phyloP scores from a whole-genome alignment of 2,888 invertebrate species.

The Graphium colonna region DNA sequence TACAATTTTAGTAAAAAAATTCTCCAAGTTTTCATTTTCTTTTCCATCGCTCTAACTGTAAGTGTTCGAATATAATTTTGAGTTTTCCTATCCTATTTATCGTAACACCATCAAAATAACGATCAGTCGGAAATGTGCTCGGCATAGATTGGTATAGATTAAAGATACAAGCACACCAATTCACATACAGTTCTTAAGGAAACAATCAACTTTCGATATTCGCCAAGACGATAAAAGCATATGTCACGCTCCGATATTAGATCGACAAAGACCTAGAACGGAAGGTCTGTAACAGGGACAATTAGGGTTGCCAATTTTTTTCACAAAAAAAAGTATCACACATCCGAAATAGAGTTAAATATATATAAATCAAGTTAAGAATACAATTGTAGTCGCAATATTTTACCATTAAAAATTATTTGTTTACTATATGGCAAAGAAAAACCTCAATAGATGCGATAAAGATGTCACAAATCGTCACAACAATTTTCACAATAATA shows the following conservation, averaged over 20 bases:
- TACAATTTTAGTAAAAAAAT: constrained; percentile 9
- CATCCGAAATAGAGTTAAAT: too few species aligned
- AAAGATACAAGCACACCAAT: constrained; percentile 22
- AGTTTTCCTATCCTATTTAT: constrained; percentile 18
- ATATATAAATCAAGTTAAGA: too few species aligned
- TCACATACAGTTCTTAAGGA: constrained; percentile 4
- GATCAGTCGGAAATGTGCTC: constrained; percentile 45
- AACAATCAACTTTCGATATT: constrained; percentile 24
- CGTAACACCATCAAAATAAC: constrained; percentile 37
- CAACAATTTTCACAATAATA: too few species aligned
- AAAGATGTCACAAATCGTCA: too few species aligned
- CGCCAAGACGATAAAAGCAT: constrained; percentile 34
- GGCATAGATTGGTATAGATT: constrained; percentile 22
- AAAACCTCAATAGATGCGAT: too few species aligned
- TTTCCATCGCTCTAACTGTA: constrained; percentile 1
- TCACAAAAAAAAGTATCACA: too few species aligned
- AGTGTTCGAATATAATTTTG: constrained; percentile 3
- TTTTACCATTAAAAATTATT: too few species aligned
- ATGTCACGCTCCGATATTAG: constrained; percentile 24
- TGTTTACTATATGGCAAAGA: too few species aligned
- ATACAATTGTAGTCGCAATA: too few species aligned
- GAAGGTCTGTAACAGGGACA: constrained; percentile 16
- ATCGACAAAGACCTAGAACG: constrained; percentile 13
- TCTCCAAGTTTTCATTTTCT: not conserved
- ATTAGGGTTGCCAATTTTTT: too few species aligned